These are phyloP conservation scores for Tortrix viridana DNA, from an alignment of 2,888 invertebrate species.

Conservation along the genomic window DNA sequence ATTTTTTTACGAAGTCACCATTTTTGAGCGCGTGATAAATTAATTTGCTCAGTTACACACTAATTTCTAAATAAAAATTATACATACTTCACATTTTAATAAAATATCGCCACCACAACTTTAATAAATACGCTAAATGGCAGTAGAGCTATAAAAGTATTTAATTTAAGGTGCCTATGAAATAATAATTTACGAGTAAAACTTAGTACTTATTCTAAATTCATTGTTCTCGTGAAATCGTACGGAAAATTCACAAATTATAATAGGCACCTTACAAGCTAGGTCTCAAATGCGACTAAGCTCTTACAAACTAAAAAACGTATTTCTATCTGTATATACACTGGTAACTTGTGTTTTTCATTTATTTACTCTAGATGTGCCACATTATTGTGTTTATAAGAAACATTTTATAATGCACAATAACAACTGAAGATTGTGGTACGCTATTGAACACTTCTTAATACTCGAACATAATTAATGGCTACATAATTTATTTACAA, in stretches of 20 bases:
- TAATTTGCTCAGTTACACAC: no score
- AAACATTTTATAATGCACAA: constrained; percentile 17
- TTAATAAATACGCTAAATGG: constrained; percentile 56
- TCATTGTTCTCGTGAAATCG: not conserved
- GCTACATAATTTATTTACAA: constrained; percentile 36
- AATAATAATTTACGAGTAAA: not conserved
- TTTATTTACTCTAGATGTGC: constrained; percentile 13
- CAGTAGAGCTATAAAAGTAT: constrained; percentile 51
- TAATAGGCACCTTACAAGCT: constrained; percentile 8
- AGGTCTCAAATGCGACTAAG: constrained; percentile 9
- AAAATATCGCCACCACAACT: not conserved
- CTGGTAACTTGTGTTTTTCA: constrained; percentile 12
- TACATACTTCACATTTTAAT: not conserved
- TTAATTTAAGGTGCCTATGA: constrained; percentile 8
- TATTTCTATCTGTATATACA: constrained; percentile 19
- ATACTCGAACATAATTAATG: constrained; percentile 35
- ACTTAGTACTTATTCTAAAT: not conserved
- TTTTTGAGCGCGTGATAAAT: no score
- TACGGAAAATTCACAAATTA: no score
- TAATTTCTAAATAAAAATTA: no score
- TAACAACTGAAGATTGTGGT: constrained; percentile 14
- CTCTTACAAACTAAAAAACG: constrained; percentile 14
- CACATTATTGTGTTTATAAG: constrained; percentile 21
- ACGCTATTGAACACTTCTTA: constrained; percentile 38
- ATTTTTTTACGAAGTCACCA: no score